Base-by-base conservation (phyloP, 2,113 vertebrate species). In the Heptranchias perlo region DNA sequence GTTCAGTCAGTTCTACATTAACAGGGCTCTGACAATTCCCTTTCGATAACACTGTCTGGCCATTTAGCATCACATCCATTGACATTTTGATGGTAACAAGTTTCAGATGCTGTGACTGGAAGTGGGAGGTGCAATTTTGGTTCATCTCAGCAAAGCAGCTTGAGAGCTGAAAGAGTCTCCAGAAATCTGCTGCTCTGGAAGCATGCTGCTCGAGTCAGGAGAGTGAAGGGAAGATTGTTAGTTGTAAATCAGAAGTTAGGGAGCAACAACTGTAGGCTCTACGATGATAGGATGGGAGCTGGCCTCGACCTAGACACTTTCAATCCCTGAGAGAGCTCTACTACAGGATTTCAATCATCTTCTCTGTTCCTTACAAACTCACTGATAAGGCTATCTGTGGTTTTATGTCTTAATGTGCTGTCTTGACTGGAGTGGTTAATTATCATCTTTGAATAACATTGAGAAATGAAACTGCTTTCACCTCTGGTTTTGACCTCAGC, bases 21-120 rank as follows among this genome's bases (percentile, higher is more conserved):
- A 95, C 94, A 95, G 44, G 25, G 44, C 94, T 69, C 94, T 49
- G 62, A 69, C 25, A 52, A 21, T 73, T 65, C 44, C 7, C 65
- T 52, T 69, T 95, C 47, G 64, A 95, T 73, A 95, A 95, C 64
- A 73, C 65, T 95, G 94, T 52, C 4, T 69, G 16, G 64, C 44
- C 23, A 69, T 95, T 95, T 67, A 73, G 94, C 31, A 67, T 69
- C 94, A 52, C 94, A 35, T 73, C 5, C 94, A 95, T 47, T 95
- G 94, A 95, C 94, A 67, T 95, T 73, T 95, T 95, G 47, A 95
- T 95, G 47, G 65, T 73, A 95, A 95, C 65, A 95, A 52, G 47
- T 67, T 95, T 95, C 64, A 95, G 64, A 95, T 95, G 94, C 94
- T 31, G 94, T 73, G 65, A 69, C 44, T 95, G 94, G 13, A 69